Evolutionary conservation across 2,113 vertebrate species (phyloP).

Genomic region (Kryptolebias marmoratus): DNA sequence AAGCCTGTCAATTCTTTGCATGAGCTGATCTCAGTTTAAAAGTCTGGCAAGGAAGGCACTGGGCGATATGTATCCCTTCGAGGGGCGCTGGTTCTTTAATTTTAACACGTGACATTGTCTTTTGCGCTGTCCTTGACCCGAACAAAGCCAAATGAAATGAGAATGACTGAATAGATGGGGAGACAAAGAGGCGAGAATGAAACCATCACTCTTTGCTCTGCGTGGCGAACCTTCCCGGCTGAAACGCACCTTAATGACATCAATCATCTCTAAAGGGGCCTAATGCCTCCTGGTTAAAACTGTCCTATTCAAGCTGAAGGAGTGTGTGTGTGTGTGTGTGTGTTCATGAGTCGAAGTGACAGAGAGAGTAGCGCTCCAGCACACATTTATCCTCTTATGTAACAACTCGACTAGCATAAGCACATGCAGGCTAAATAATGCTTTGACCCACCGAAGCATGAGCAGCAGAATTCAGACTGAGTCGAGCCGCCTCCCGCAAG

Average conservation of each 20-base stretch:
- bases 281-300: slow-evolving; percentile 29
- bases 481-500: slow-evolving; percentile 4
- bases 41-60: no score
- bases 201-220: not conserved
- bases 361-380: slow-evolving; percentile 45
- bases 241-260: slow-evolving; percentile 21
- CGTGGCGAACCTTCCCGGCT: slow-evolving; percentile 8
- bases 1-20: no score
- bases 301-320: slow-evolving; percentile 11
- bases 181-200: slow-evolving; percentile 11
- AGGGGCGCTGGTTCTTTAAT: no score
- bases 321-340: slow-evolving; percentile 9
- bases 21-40: no score
- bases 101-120: no score
- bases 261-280: slow-evolving; percentile 14
- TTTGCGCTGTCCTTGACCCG: no score
- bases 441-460: slow-evolving; percentile 21
- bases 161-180: not conserved
- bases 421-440: slow-evolving; percentile 54
- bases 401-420: slow-evolving; percentile 68
- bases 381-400: slow-evolving; percentile 76
- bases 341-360: slow-evolving; percentile 21
- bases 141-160: no score
- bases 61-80: no score
- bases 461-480: slow-evolving; percentile 10